Evolutionary conservation across 2,797 vertebrate genomes (phyloP), one percentile per base, ranked within the genome.

Genomic region (Falco berigora): DNA sequence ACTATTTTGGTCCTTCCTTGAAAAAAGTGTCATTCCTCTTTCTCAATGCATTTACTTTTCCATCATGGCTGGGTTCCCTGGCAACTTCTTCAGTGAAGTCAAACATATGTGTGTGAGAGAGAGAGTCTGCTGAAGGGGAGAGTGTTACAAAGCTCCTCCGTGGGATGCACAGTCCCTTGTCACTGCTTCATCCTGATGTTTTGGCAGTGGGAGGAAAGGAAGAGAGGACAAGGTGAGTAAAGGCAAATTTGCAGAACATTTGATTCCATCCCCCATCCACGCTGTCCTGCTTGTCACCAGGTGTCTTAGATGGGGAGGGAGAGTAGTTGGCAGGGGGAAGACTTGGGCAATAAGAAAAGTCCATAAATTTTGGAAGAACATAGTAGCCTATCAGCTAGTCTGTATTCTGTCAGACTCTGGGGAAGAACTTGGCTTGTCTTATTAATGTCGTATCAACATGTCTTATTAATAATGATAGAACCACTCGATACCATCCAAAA

Each of bases 391-490:
- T 72, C 82, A 86, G 40, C 56, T 95, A 11, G 71, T 96, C 62
- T 61, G 67, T 93, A 74, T 95, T 90, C 94, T 94, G 49, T 68
- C 64, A 61, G 71, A 80, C 88, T 73, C 55, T 46, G 61, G 27
- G 30, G 10, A 36, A 90, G 79, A 84, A 42, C 40, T 63, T 84
- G 46, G 25, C 77, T 92, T 86, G 86, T 95, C 92, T 88, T 95
- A 90, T 63, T 84, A 86, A 84, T 88, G 76, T 96, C 86, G 69
- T 88, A 95, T 82, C 92, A 94, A 77, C 49, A 18, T 86, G 77
- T 82, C 83, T 79, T 95, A 86, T 96, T 95, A 94, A 87, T 89
- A 94, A 61, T 80, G 90, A 93, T 86, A 88, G 77, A 92, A 85
- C 76, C 53, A 47, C 67, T 92, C 16, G 0, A 86, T 95, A 79